A percentile compares a stretch with the other conserved stretches of the same genome.
phyloP scores from a whole-genome alignment of 1,140 invertebrate species.

The Drosophila busckii region DNA sequence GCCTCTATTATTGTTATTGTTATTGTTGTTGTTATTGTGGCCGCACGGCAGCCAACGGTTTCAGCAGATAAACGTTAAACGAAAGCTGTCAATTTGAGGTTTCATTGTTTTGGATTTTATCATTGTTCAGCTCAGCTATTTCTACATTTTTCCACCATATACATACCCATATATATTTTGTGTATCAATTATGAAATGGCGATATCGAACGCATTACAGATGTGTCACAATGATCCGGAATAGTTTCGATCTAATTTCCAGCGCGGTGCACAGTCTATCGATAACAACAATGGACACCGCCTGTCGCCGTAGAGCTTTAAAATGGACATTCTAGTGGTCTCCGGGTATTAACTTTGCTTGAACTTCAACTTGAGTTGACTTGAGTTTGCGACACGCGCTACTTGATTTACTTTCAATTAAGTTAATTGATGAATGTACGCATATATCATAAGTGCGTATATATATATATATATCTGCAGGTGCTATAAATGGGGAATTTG shows the following conservation, averaged over 20 bases:
- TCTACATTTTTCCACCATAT: conserved; percentile 3
- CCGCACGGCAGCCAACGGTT: conserved; percentile 26
- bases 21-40: background rate
- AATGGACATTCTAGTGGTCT: conserved; percentile 64
- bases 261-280: conserved; percentile 1
- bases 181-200: conserved; percentile 39
- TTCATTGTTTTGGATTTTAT: conserved; percentile 54
- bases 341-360: conserved; percentile 54
- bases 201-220: conserved; percentile 33
- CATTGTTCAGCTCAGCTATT: conserved; percentile 39
- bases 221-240: conserved; percentile 28
- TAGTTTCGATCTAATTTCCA: background rate
- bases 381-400: conserved; percentile 36
- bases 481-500: conserved; percentile 1
- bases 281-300: conserved; percentile 54
- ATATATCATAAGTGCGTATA: too few relatives aligned
- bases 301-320: conserved; percentile 47
- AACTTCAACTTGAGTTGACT: conserved; percentile 62
- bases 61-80: conserved; percentile 67
- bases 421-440: conserved; percentile 53
- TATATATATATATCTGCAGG: conserved; percentile 37
- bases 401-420: conserved; percentile 26
- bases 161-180: background rate
- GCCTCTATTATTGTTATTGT: conserved; percentile 1
- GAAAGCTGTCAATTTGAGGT: conserved; percentile 74